A percentile compares a stretch with the other conserved stretches of the same genome.
phyloP scores from a whole-genome alignment of 1,140 invertebrate genomes.

The Doryteuthis pealeii region DNA sequence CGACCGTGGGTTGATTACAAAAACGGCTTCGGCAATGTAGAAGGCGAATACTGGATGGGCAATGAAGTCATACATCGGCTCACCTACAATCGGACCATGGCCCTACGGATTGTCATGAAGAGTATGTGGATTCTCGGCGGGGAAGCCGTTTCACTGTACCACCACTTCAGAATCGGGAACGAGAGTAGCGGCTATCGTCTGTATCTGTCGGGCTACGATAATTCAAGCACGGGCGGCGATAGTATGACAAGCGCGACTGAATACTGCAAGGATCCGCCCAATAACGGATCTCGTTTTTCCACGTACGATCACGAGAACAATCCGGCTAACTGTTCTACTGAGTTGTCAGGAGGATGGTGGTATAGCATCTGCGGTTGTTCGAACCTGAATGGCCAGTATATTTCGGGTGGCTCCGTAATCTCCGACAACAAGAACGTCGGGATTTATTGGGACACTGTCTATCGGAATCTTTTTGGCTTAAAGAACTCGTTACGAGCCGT shows the following conservation, averaged over 20 bases:
- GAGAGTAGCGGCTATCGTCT: slow-evolving; percentile 54
- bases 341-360: slow-evolving; percentile 8
- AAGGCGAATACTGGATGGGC: slow-evolving; percentile 16
- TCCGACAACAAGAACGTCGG: slow-evolving; percentile 3
- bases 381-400: slow-evolving; percentile 1
- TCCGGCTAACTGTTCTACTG: neutral
- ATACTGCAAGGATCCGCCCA: neutral
- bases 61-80: slow-evolving; percentile 3
- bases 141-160: slow-evolving; percentile 65
- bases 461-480: neutral
- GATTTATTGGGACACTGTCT: slow-evolving; percentile 1
- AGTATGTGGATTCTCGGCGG: slow-evolving; percentile 63
- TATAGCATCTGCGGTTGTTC: slow-evolving; percentile 6
- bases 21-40: slow-evolving; percentile 13
- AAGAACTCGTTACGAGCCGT: neutral
- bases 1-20: slow-evolving; percentile 15
- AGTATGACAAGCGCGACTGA: neutral
- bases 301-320: slow-evolving; percentile 3
- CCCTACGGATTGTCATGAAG: neutral
- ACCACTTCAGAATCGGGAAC: slow-evolving; percentile 69
- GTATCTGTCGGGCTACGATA: neutral
- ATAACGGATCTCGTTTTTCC: neutral
- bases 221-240: neutral
- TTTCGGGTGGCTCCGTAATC: neutral
- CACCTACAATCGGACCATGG: neutral